A percentile compares a stretch with the other conserved stretches of the same genome.
These are phyloP conservation scores for Alligator mississippiensis DNA, from an alignment of 2,113 vertebrate species.

Conservation along the genomic window DNA sequence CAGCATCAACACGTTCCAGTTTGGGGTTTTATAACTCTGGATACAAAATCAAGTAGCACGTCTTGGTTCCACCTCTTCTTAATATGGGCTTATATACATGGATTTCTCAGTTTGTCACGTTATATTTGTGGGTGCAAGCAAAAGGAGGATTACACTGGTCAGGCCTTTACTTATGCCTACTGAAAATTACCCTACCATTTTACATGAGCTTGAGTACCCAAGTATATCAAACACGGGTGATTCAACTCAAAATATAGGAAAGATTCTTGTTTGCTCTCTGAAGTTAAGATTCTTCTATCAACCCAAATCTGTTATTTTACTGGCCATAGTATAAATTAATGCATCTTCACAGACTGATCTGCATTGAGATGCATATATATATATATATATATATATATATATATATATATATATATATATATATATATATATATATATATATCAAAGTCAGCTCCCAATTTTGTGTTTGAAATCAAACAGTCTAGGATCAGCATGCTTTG, in stretches of 20 bases:
- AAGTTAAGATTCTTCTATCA: background rate
- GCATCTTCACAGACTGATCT: conserved; percentile 26
- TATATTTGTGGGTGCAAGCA: background rate
- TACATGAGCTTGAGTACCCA: background rate
- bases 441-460: conserved; percentile 60
- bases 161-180: background rate
- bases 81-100: background rate
- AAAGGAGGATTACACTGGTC: background rate
- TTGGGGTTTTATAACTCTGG: background rate
- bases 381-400: background rate
- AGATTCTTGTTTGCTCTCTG: conserved; percentile 19
- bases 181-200: background rate
- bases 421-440: background rate
- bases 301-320: background rate
- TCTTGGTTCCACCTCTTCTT: background rate
- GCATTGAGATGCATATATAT: conserved; percentile 30
- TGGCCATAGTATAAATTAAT: conserved; percentile 24
- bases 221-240: background rate
- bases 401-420: conserved; percentile 23
- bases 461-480: conserved; percentile 73
- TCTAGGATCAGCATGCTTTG: conserved; percentile 65
- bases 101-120: background rate
- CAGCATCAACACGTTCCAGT: background rate
- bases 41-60: background rate
- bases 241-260: background rate